Evolutionary conservation across 2,113 vertebrate genomes (phyloP).

Genomic region (Phaetusa simplex): DNA sequence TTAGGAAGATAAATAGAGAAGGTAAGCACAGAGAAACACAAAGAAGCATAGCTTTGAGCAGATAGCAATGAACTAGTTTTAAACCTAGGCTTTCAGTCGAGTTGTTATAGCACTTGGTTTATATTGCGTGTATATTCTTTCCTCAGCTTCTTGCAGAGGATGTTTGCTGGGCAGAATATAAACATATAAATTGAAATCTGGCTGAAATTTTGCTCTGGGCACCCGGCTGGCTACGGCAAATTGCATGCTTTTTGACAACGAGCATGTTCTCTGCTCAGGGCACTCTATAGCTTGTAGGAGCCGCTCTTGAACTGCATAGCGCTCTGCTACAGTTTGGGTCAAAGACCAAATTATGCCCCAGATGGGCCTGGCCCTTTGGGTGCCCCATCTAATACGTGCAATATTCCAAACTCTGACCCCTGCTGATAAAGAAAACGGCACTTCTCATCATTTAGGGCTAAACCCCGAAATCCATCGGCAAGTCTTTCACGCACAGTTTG

Average conservation of each 20-base stretch:
- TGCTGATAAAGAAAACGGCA: not conserved
- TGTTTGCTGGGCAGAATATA: not conserved
- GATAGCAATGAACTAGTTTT: not conserved
- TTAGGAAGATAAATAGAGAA: not conserved
- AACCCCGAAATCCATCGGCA: not conserved
- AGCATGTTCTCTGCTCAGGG: not conserved
- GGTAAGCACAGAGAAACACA: not conserved
- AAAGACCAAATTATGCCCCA: not conserved
- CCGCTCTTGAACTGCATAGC: not conserved
- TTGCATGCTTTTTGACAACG: not conserved
- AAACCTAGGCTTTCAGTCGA: not conserved
- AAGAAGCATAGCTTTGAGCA: not conserved
- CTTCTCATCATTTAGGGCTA: not conserved
- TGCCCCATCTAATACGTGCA: not conserved
- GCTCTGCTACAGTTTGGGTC: not conserved
- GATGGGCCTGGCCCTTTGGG: not conserved
- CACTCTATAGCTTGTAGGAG: fast-evolving
- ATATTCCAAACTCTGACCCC: not conserved
- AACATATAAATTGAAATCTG: not conserved
- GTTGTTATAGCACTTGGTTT: not conserved
- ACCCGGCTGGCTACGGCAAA: not conserved
- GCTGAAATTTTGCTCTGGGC: not conserved
- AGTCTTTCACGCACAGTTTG: not conserved
- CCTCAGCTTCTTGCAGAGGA: not conserved
- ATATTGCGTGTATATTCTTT: not conserved